A percentile compares a stretch with the other conserved stretches of the same genome.
phyloP scores from a whole-genome alignment of 2,797 vertebrate species.

The Amblyraja radiata region DNA sequence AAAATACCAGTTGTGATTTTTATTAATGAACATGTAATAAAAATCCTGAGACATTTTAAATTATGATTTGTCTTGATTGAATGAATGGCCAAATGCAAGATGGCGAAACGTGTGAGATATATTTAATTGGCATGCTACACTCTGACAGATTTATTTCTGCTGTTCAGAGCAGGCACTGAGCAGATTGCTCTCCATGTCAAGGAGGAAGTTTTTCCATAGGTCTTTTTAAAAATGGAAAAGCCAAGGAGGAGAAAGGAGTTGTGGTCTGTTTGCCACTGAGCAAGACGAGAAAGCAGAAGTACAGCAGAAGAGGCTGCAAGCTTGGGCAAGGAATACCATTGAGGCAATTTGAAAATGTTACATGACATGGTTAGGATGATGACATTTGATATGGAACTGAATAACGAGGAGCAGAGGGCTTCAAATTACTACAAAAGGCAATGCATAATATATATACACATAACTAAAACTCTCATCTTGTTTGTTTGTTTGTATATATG shows the following conservation, averaged over 20 bases:
- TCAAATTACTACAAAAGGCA: neutral
- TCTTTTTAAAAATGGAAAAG: neutral
- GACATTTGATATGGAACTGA: neutral
- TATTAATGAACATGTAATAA: constrained; percentile 9
- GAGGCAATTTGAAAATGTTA: neutral
- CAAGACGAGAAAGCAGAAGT: neutral
- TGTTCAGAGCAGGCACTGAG: neutral
- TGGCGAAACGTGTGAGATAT: neutral
- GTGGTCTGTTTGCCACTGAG: too few relatives aligned
- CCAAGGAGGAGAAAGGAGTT: neutral
- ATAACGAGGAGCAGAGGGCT: neutral
- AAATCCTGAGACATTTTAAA: constrained; percentile 6
- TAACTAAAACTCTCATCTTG: neutral
- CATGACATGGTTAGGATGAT: neutral
- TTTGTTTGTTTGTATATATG: too few relatives aligned
- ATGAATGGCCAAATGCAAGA: neutral
- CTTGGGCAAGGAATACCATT: neutral
- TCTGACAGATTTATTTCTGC: neutral
- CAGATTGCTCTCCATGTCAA: too few relatives aligned
- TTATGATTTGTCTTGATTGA: neutral
- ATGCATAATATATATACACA: neutral
- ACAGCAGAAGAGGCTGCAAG: neutral
- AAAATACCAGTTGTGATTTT: neutral
- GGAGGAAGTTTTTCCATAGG: too few relatives aligned
- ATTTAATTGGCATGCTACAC: neutral